Conservation (phyloP, 2,797 vertebrate genomes). For the Ceryle rudis region DNA sequence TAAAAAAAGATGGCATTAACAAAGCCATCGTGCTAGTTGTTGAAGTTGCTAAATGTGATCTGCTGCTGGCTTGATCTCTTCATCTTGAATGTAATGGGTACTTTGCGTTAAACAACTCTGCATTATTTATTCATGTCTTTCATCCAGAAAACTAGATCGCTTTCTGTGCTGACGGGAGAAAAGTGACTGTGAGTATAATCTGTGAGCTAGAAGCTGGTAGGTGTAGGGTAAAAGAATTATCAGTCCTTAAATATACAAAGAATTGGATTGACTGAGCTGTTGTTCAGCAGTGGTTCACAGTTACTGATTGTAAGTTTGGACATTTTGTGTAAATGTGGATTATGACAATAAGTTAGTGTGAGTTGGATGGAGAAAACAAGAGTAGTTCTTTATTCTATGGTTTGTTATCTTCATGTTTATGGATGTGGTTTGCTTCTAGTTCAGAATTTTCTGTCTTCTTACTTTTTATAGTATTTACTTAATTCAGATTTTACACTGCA, state of each 20-base stretch:
- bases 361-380: background rate
- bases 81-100: slow-evolving; percentile 43
- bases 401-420: background rate
- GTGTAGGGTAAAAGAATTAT: background rate
- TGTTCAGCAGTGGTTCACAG: slow-evolving; percentile 1
- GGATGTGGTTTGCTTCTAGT: background rate
- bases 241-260: background rate
- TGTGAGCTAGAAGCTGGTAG: background rate
- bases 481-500: background rate
- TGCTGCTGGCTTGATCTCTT: slow-evolving; percentile 43
- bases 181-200: background rate
- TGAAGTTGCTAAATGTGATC: slow-evolving; percentile 44
- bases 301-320: slow-evolving; percentile 1
- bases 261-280: background rate
- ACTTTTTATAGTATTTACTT: background rate
- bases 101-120: slow-evolving; percentile 19
- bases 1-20: slow-evolving; percentile 11
- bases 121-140: slow-evolving; percentile 71
- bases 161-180: slow-evolving; percentile 34
- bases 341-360: background rate
- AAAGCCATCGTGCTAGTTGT: slow-evolving; percentile 14
- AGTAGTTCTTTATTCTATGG: background rate
- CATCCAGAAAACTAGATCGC: slow-evolving; percentile 41
- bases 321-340: background rate
- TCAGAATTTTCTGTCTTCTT: background rate